Percentiles rank a stretch among this genome's conserved stretches.
These are phyloP conservation scores for Yponomeuta evonymella DNA, from an alignment of 2,888 invertebrate species.

Conservation along the genomic window DNA sequence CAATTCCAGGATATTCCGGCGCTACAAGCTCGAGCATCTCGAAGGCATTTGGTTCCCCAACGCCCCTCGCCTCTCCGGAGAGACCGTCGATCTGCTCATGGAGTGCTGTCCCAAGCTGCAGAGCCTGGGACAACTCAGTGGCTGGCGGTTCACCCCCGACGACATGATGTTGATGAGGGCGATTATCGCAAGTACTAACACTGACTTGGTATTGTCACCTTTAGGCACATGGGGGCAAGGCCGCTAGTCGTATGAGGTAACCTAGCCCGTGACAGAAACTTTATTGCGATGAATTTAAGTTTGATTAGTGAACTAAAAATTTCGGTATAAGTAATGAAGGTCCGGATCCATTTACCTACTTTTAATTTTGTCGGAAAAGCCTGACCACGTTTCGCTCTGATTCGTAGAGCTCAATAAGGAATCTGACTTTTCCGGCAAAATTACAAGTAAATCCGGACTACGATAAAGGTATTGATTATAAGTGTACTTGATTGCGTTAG, in stretches of 20 bases:
- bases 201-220: constrained; percentile 79
- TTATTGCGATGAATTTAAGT: too few relatives aligned
- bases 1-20: constrained; percentile 77
- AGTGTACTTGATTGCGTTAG: neutral
- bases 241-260: neutral
- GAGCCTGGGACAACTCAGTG: constrained; percentile 80
- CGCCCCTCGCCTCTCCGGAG: constrained; percentile 78
- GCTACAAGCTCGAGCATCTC: constrained; percentile 77
- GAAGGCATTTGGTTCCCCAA: constrained; percentile 83
- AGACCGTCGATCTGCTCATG: constrained; percentile 80
- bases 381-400: too few relatives aligned
- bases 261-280: too few relatives aligned
- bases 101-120: constrained; percentile 80
- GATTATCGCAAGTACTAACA: constrained; percentile 79
- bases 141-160: constrained; percentile 80
- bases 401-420: too few relatives aligned
- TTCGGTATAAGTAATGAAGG: too few relatives aligned
- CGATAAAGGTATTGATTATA: neutral
- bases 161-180: constrained; percentile 81
- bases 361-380: too few relatives aligned
- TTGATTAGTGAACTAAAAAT: too few relatives aligned
- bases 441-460: too few relatives aligned
- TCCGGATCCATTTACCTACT: too few relatives aligned
- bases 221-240: constrained; percentile 73
- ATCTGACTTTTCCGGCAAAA: too few relatives aligned